Conservation (phyloP, 2,113 vertebrate species). For the Mormyrus lacerda region DNA sequence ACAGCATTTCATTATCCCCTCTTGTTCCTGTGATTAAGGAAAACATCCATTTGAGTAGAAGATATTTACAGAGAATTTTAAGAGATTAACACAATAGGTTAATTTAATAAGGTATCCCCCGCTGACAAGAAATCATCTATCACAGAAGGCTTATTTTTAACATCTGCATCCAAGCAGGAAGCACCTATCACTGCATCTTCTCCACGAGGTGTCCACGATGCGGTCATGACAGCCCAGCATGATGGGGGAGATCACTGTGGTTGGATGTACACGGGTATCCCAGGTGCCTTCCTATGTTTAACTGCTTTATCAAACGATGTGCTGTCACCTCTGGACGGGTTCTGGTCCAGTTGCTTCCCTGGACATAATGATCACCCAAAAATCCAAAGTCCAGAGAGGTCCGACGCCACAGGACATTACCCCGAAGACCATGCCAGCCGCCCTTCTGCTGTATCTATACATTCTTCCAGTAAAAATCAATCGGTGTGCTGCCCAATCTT, state of each 20-base stretch:
- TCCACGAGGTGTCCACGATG: too few species aligned
- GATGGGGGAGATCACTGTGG: background rate
- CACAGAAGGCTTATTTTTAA: background rate
- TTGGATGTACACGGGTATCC: background rate
- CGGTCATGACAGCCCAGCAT: background rate
- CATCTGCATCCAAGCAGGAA: background rate
- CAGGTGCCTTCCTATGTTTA: background rate
- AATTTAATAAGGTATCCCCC: slow-evolving; percentile 7
- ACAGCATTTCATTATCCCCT: slow-evolving; percentile 14
- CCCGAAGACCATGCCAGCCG: background rate
- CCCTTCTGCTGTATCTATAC: background rate
- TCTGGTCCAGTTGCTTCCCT: background rate
- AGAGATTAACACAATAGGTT: slow-evolving; percentile 14
- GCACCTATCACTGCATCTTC: background rate
- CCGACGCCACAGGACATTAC: background rate
- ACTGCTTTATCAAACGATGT: background rate
- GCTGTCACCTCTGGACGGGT: background rate
- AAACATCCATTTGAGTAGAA: slow-evolving; percentile 6
- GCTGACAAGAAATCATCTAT: background rate
- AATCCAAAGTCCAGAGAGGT: background rate
- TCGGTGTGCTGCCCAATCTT: background rate
- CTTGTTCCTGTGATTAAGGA: slow-evolving; percentile 15
- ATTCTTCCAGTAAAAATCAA: background rate
- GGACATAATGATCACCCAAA: background rate
- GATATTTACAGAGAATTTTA: slow-evolving; percentile 11